A percentile compares a stretch with the other conserved stretches of the same genome.
Conservation (phyloP, 2,888 invertebrate species). For the Spatulosminthurus flaviceps region DNA sequence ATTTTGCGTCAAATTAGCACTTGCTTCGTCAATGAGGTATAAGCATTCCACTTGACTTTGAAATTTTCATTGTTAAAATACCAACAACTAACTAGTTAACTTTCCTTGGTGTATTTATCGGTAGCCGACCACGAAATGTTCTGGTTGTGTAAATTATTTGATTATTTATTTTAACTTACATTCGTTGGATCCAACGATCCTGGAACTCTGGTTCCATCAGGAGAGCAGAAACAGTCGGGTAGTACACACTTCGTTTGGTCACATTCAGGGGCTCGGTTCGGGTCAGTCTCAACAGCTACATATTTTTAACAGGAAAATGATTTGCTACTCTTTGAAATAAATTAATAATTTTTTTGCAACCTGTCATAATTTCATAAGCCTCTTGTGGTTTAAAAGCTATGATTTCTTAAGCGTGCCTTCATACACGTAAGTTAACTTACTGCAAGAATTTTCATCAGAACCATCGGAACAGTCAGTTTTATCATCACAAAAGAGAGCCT, state of each 20-base stretch:
- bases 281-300: conserved; percentile 70
- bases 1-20: too few species aligned
- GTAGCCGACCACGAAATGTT: too few species aligned
- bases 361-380: too few species aligned
- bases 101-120: too few species aligned
- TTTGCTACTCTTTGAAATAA: background rate
- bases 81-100: too few species aligned
- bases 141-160: too few species aligned
- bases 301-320: background rate
- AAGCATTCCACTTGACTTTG: too few species aligned
- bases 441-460: conserved; percentile 94
- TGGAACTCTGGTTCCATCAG: conserved; percentile 87
- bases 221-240: conserved; percentile 93
- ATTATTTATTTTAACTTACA: conserved; percentile 39
- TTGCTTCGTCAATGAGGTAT: too few species aligned
- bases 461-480: conserved; percentile 93
- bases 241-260: conserved; percentile 86
- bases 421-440: conserved; percentile 76
- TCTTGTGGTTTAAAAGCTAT: too few species aligned
- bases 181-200: conserved; percentile 71
- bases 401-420: too few species aligned
- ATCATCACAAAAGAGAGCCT: conserved; percentile 91
- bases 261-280: conserved; percentile 90
- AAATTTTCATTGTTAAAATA: too few species aligned
- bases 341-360: too few species aligned